A percentile compares a stretch with the other conserved stretches of the same genome.
These are phyloP conservation scores for Pseudanteris insignis DNA, from an alignment of 2,888 invertebrate species.

Conservation along the genomic window DNA sequence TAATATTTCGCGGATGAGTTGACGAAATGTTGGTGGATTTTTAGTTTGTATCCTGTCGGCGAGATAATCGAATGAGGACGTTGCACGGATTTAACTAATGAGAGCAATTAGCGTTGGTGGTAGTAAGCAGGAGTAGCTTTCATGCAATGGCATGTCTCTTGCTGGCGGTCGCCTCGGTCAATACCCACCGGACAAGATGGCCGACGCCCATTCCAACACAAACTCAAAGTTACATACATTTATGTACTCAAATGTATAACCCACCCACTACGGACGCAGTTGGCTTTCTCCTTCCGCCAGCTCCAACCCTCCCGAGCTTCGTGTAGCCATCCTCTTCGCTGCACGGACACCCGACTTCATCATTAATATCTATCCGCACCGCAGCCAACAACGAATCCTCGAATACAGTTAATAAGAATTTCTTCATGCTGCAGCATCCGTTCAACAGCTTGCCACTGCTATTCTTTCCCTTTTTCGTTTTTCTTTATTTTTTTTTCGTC, in stretches of 20 bases:
- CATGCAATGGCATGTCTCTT: constrained; percentile 61
- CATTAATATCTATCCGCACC: constrained; percentile 63
- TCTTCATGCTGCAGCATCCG: constrained; percentile 22
- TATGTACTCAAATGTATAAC: constrained; percentile 67
- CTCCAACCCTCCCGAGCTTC: constrained; percentile 55
- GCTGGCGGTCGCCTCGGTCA: constrained; percentile 65
- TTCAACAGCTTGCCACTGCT: not conserved
- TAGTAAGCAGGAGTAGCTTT: constrained; percentile 60
- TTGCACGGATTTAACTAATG: constrained; percentile 57
- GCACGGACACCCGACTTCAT: constrained; percentile 65
- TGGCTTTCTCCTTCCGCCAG: constrained; percentile 58
- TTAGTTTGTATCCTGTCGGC: constrained; percentile 38
- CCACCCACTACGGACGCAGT: constrained; percentile 57
- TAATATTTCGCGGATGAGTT: too few species aligned
- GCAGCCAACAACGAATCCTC: constrained; percentile 48
- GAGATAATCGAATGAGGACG: constrained; percentile 46
- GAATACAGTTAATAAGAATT: constrained; percentile 41
- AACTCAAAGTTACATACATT: constrained; percentile 67
- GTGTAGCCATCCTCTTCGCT: constrained; percentile 58
- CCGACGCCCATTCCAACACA: constrained; percentile 67
- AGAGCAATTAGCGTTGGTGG: constrained; percentile 63
- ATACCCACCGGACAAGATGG: constrained; percentile 68
- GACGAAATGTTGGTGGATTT: constrained; percentile 20
- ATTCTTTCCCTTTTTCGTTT: constrained; percentile 3
- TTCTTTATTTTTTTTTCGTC: not conserved